phyloP scores from a whole-genome alignment of 2,797 vertebrate species.

The Jordanella pulchra region DNA sequence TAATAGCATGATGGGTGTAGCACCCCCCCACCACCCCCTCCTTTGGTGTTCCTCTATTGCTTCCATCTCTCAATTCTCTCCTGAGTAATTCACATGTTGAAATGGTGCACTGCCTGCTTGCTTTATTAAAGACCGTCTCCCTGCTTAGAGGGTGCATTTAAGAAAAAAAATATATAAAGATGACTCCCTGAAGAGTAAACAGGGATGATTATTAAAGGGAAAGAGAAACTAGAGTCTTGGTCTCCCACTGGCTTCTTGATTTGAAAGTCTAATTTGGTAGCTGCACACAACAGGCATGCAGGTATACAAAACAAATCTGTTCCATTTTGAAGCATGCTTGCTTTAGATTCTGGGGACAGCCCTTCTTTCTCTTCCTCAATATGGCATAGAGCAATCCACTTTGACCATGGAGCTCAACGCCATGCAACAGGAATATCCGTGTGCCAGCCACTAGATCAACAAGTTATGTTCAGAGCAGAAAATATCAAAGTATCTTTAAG shows the following conservation, averaged over 20 bases:
- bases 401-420: conserved; percentile 59
- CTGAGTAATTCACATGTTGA: conserved; percentile 76
- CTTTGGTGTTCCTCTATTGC: conserved; percentile 73
- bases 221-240: conserved; percentile 78
- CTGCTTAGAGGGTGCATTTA: conserved; percentile 79
- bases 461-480: conserved; percentile 36
- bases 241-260: conserved; percentile 82
- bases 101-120: conserved; percentile 72
- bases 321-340: conserved; percentile 76
- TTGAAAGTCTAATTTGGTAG: conserved; percentile 86
- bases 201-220: conserved; percentile 85
- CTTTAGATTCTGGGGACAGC: conserved; percentile 69
- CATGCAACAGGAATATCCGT: conserved; percentile 63
- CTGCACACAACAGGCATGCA: conserved; percentile 79
- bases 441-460: conserved; percentile 50
- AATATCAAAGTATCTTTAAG: conserved; percentile 44
- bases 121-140: conserved; percentile 81
- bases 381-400: conserved; percentile 67
- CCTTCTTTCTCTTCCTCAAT: conserved; percentile 59
- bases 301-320: conserved; percentile 83
- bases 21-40: conserved; percentile 58
- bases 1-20: conserved; percentile 83
- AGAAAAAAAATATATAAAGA: conserved; percentile 78
- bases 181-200: conserved; percentile 85
- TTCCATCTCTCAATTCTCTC: conserved; percentile 79